Evolutionary conservation across 35 echinoderm and acorn worm genomes (phyloP).

Genomic region (Lytechinus variegatus): DNA sequence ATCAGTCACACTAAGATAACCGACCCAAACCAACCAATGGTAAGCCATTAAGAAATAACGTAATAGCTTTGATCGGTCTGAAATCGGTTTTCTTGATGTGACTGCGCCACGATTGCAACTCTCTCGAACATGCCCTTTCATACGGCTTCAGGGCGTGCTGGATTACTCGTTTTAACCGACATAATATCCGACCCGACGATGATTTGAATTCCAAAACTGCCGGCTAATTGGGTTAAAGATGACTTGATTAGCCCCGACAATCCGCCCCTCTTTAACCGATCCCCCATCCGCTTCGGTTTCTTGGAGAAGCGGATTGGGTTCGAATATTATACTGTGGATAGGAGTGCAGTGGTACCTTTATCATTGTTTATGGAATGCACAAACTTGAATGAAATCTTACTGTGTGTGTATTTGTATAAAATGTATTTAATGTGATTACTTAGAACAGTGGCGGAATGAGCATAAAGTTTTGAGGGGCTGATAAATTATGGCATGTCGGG

Average conservation of each 20-base stretch:
- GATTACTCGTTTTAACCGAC: slow-evolving; percentile 40
- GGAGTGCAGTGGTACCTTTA: neutral
- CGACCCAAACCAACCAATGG: too few species aligned
- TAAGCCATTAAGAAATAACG: too few species aligned
- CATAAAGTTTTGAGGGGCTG: too few species aligned
- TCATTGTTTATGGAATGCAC: too few species aligned
- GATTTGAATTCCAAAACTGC: slow-evolving; percentile 43
- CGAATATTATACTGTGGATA: neutral
- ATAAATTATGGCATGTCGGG: too few species aligned
- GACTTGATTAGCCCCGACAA: slow-evolving; percentile 40
- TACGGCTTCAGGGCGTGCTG: neutral
- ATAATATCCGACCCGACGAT: slow-evolving; percentile 29
- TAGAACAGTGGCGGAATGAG: too few species aligned
- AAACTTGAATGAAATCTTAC: too few species aligned
- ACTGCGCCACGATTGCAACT: neutral
- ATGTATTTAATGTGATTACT: too few species aligned
- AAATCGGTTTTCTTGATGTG: too few species aligned
- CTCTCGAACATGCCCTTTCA: neutral
- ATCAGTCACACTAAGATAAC: too few species aligned
- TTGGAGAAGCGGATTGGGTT: neutral
- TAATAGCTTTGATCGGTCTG: too few species aligned
- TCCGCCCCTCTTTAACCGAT: neutral
- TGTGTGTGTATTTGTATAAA: too few species aligned
- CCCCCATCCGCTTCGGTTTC: neutral
- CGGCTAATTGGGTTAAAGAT: slow-evolving; percentile 41